These are phyloP conservation scores for Camponotus fellah DNA, from an alignment of 2,888 invertebrate genomes.

Conservation along the genomic window DNA sequence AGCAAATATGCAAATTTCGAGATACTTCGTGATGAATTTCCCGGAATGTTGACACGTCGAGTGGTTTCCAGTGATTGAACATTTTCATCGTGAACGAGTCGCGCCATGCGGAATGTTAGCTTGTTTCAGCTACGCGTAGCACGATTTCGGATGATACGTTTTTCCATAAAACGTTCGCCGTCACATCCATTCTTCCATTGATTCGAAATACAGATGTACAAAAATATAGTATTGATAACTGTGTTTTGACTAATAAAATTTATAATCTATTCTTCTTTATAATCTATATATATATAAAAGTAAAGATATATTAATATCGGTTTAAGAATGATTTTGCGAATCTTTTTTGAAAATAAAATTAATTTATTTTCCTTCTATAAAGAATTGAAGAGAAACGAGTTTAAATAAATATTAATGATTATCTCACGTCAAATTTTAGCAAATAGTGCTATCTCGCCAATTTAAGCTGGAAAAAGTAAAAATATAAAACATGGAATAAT, in stretches of 20 bases:
- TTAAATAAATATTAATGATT: not conserved
- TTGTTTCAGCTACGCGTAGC: conserved; percentile 17
- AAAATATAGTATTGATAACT: not conserved
- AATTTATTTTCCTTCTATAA: not conserved
- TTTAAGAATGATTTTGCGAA: not conserved
- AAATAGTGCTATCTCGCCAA: not conserved
- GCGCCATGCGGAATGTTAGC: not conserved
- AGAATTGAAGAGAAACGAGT: not conserved
- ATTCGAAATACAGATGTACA: not conserved
- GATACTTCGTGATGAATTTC: conserved; percentile 43
- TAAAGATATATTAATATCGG: not conserved
- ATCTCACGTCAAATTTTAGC: not conserved
- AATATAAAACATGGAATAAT: not conserved
- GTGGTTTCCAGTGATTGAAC: conserved; percentile 18
- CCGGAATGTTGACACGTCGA: conserved; percentile 27
- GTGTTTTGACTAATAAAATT: not conserved
- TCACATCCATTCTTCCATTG: not conserved
- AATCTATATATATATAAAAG: too few species aligned
- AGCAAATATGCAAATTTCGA: conserved; percentile 42
- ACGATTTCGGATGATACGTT: conserved; percentile 1
- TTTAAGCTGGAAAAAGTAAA: conserved; percentile 1
- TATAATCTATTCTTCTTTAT: not conserved
- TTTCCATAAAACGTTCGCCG: not conserved
- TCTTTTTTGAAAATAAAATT: not conserved
- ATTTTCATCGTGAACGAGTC: conserved; percentile 38